phyloP scores from a whole-genome alignment of 1,140 invertebrate genomes.

The Cherax destructor region DNA sequence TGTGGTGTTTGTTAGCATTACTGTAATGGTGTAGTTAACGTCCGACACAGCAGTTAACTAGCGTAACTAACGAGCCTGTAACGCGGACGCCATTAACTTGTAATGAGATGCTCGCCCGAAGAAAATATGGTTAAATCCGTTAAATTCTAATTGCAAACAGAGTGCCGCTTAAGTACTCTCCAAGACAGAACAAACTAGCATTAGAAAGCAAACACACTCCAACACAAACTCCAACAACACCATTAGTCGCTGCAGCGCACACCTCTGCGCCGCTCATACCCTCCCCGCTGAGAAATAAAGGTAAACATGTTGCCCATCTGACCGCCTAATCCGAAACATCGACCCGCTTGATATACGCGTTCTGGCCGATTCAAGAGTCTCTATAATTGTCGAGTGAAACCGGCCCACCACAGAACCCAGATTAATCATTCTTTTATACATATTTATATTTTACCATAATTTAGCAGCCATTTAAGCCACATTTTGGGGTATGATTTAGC shows the following conservation, averaged over 20 bases:
- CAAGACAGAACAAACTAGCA: not conserved
- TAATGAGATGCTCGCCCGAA: not conserved
- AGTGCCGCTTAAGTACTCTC: not conserved
- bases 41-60: not conserved
- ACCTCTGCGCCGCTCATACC: too few species aligned
- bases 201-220: not conserved
- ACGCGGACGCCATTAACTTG: not conserved
- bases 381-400: not conserved
- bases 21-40: not conserved
- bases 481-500: not conserved
- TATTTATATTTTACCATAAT: not conserved
- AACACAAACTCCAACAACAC: not conserved
- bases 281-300: not conserved
- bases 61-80: not conserved
- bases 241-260: not conserved
- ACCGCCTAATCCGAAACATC: not conserved
- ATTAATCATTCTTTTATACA: not conserved
- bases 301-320: not conserved
- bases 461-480: not conserved
- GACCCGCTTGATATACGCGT: slow-evolving; percentile 3
- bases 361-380: not conserved
- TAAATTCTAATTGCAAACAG: slow-evolving; percentile 1
- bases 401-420: too few species aligned
- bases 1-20: not conserved
- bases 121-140: slow-evolving; percentile 9